A percentile compares a stretch with the other conserved stretches of the same genome.
phyloP scores from a whole-genome alignment of 1,140 invertebrate genomes.

The Subanguina moxae region DNA sequence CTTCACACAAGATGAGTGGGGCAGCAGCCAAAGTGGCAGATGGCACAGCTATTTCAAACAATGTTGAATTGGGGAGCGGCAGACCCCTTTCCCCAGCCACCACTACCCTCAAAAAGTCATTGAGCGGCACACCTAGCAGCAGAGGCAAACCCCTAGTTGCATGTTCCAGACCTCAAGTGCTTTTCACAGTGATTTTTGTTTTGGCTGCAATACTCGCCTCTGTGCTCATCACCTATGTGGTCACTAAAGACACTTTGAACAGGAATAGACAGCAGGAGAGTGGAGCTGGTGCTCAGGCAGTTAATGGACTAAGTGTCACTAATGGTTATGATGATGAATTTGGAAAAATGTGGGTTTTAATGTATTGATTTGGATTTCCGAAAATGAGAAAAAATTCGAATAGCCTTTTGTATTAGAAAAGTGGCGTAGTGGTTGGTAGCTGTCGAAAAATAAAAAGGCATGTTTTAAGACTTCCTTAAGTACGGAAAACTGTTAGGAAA shows the following conservation, averaged over 20 bases:
- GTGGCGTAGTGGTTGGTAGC: too few species aligned
- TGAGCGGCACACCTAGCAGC: neutral
- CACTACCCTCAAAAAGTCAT: neutral
- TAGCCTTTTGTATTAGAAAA: too few species aligned
- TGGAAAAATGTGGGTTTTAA: neutral
- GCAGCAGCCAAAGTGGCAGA: neutral
- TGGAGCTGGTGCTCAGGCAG: neutral
- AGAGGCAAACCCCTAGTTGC: neutral
- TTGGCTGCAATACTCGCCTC: constrained; percentile 24
- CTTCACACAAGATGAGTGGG: neutral
- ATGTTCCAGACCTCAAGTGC: constrained; percentile 23
- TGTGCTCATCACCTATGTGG: constrained; percentile 28
- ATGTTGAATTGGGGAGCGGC: neutral
- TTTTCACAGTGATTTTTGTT: constrained; percentile 18
- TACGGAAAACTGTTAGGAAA: too few species aligned
- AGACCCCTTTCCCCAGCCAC: neutral
- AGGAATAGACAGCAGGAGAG: neutral
- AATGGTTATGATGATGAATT: constrained; percentile 23
- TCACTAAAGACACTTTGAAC: constrained; percentile 23
- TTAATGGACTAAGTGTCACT: constrained; percentile 12
- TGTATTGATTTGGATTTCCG: neutral
- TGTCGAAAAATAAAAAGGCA: too few species aligned
- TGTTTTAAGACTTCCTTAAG: too few species aligned
- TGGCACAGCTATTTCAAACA: neutral
- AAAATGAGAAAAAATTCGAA: too few species aligned